A percentile compares a stretch with the other conserved stretches of the same genome.
Evolutionary conservation across 2,888 invertebrate species (phyloP).

Genomic region (Leucoma salicis): DNA sequence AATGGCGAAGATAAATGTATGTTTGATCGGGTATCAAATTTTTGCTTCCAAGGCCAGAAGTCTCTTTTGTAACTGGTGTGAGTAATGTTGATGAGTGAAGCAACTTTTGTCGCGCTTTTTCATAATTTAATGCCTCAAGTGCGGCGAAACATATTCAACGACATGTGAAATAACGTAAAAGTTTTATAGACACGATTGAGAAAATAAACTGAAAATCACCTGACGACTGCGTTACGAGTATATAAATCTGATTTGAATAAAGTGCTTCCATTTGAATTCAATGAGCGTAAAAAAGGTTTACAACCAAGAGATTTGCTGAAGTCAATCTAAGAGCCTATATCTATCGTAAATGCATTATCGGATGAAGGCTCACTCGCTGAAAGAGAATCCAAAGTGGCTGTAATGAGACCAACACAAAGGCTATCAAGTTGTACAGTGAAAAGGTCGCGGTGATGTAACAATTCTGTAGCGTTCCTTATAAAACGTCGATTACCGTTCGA

Average conservation of each 20-base stretch:
- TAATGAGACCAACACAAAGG: conserved; percentile 60
- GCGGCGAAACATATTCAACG: not conserved
- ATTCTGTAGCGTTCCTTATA: conserved; percentile 58
- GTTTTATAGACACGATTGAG: not conserved
- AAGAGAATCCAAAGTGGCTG: conserved; percentile 54
- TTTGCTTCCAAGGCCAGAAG: conserved; percentile 24
- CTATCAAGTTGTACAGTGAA: conserved; percentile 45
- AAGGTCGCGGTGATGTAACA: conserved; percentile 53
- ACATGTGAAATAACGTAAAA: conserved; percentile 1
- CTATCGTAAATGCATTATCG: conserved; percentile 33
- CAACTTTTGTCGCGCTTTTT: conserved; percentile 14
- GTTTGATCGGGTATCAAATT: conserved; percentile 42
- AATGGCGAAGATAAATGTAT: conserved; percentile 34
- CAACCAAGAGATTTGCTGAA: conserved; percentile 20
- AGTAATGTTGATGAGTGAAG: conserved; percentile 28
- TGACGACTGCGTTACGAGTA: not conserved
- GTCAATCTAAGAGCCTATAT: conserved; percentile 22
- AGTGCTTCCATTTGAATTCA: conserved; percentile 3
- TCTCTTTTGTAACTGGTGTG: conserved; percentile 20
- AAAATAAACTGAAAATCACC: not conserved
- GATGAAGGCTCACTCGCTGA: conserved; percentile 33
- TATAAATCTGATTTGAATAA: not conserved
- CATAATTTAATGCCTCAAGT: conserved; percentile 4
- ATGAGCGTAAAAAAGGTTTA: conserved; percentile 11
- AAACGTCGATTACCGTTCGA: conserved; percentile 65